Evolutionary conservation across 1,140 invertebrate genomes (phyloP), one percentile per base, ranked within the genome.

Genomic region (Battus philenor): DNA sequence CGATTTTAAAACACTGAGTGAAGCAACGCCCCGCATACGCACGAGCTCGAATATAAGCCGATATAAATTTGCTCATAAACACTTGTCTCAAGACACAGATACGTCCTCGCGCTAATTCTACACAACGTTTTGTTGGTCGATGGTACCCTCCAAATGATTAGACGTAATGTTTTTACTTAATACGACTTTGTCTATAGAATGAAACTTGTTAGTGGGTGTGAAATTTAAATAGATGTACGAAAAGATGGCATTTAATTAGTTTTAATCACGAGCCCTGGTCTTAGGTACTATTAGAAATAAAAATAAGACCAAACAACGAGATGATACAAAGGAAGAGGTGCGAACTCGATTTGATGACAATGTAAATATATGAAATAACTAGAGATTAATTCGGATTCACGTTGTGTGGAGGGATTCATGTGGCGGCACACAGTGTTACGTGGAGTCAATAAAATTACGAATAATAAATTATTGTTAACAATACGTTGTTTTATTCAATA

Each of bases 381-480:
- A 45, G 63, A 71, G 56, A 46, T 52, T 59, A 61, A 64, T 56
- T 53, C 48, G 57, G 58, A 62, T 60, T 56, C 56, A 57, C 51
- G 52, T 51, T 55, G 55, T 57, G 54, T 64, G 60, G 65, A 57
- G 52, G 52, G 32, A 50, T 61, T 58, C 52, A 47, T 31, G 45
- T 56, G 65, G 47, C 45, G 62, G 63, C 73, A 69, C 68, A 66
- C 58, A 53, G 67, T 70, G 72, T 77, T 66, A 59, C 46, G 59
- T 54, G 54, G 57, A 64, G 55, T 67, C 58, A 55, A 63, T 59
- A 68, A 61, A 68, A 66, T 66, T 70, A 72, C 78, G 67, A 57
- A 65, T 76, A 77, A 79, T 79, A 83, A 77, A 79, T 80, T 80
- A 80, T 80, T 83, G 76, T 83, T 83, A 80, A 78, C 77, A 83